Base-by-base conservation (phyloP, 1,140 invertebrate genomes). In the Caenorhabditis briggsae region DNA sequence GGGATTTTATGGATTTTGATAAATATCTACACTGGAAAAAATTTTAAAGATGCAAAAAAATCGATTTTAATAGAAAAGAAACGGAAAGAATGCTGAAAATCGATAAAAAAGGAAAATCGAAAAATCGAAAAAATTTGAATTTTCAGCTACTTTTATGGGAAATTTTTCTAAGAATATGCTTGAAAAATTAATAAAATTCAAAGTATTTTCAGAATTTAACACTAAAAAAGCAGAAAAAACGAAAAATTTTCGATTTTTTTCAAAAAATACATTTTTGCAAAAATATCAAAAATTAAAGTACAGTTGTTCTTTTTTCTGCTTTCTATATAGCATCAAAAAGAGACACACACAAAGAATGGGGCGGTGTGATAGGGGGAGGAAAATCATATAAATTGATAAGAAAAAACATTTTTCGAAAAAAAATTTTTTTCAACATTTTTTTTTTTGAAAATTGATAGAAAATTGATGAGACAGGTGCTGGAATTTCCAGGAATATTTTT, bases 201-300 rank as follows among this genome's bases (percentile, higher is more conserved):
- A 12, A n/a, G n/a, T 18, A n/a, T 16, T 5, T 58, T 18, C 1
- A 58, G 56, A 18, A 20, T 16, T n/a, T n/a, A 12, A 58, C 6
- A 7, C 1, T 7, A 58, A 58, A 58, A 58, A 58, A 58, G 14
- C 56, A 58, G 55, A 11, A 58, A 58, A 58, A 58, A 58, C n/a
- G 0, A 6, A 58, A n/a, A 20, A n/a, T 5, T 58, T 58, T 8
- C 14, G 18, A 5, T 20, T 58, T 58, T 58, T 8, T n/a, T n/a
- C n/a, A n/a, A n/a, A n/a, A n/a, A n/a, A n/a, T n/a, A n/a, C n/a
- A n/a, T n/a, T n/a, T 53, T 53, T 53, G 56, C 11, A 58, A 20
- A 61, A 25, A 25, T 33, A 61, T 61, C 59, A 20, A 70, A 70
- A 70, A 70, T 12, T 70, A 70, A 70, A 70, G 64, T 70, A 70